Evolutionary conservation across 2,888 invertebrate species (phyloP), one percentile per base, ranked within the genome.

Genomic region (Stenolophus ochropezus): DNA sequence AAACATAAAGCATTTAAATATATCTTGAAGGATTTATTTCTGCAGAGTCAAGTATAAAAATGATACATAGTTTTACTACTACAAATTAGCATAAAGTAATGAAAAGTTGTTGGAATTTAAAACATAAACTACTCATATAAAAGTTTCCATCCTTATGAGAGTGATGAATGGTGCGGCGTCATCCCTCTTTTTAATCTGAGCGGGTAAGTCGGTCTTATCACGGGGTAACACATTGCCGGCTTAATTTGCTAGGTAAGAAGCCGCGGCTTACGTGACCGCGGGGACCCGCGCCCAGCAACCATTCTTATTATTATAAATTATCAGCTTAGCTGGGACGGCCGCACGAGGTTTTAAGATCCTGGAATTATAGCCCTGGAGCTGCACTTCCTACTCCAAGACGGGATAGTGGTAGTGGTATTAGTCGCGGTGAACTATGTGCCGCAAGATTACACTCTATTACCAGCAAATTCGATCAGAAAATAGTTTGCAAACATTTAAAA

Each of bases 251-350:
- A 49, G 73, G 73, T 73, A 73, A 73, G 73, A 73, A 73, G 21
- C 47, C 16, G 49, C 21, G 20, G 65, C 65, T 69, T 69, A 69
- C 65, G 65, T 69, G 65, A 69, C 65, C 65, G 16, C 20, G 65
- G 65, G 16, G 65, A 69, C 33, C 42, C 33, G 33, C 14, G 8
- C 65, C 33, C 27, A 18, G 65, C 18, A 69, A 42, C 65, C 27
- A 69, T 69, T 76, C 53, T 76, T 76, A 76, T 76, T 76, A 76
- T 76, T 56, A 76, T 76, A 76, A 76, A 76, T 76, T 76, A 76
- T 76, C 76, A 20, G 76, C 76, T 76, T 76, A 76, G 56, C 76
- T 33, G 42, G 42, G 75, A 75, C 25, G 51, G 21, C 11, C 56
- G 65, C 76, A 27, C 76, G 56, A 56, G 58, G 76, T 76, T 76